Conservation (phyloP, 2,797 vertebrate species). For the Fratercula arctica region DNA sequence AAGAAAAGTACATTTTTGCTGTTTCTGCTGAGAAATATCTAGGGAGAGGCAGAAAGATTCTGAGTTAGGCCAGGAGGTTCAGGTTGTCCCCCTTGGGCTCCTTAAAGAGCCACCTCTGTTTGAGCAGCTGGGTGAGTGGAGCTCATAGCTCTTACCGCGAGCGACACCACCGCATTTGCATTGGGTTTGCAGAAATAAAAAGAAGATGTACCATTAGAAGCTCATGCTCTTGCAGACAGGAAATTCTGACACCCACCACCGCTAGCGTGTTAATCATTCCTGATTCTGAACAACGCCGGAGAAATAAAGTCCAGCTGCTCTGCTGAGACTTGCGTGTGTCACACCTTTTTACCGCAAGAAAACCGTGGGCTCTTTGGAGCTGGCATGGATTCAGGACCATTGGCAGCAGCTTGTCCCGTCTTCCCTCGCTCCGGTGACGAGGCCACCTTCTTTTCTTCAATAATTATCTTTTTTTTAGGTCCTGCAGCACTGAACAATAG, state of each 20-base stretch:
- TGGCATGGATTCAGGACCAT: background rate
- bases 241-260: background rate
- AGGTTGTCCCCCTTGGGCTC: background rate
- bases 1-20: background rate
- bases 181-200: background rate
- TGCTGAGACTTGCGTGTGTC: background rate
- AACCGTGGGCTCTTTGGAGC: background rate
- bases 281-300: background rate
- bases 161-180: background rate
- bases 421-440: background rate
- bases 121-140: background rate
- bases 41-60: background rate
- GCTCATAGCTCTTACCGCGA: background rate
- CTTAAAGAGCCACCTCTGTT: background rate
- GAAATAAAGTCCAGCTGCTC: conserved; percentile 16
- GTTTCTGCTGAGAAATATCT: background rate
- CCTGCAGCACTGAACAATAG: background rate
- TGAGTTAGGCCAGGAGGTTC: background rate
- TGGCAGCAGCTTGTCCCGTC: background rate
- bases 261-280: background rate
- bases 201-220: background rate
- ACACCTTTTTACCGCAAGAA: conserved; percentile 36
- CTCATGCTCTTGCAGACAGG: background rate
- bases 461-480: background rate
- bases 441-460: background rate